Conservation (phyloP, 2,797 vertebrate species). For the Poecile montanus region DNA sequence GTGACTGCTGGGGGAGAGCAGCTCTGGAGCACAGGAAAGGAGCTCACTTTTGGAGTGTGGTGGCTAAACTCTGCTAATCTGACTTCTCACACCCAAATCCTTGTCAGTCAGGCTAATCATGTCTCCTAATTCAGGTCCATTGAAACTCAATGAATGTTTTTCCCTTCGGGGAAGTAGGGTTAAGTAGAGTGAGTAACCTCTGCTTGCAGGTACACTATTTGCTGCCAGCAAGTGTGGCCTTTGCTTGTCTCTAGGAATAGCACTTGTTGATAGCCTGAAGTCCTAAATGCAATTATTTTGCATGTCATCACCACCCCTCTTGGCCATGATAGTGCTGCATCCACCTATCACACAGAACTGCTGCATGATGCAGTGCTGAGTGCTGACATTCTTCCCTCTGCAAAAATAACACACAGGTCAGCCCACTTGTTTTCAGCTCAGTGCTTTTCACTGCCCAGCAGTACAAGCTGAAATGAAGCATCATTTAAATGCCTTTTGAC, state of each 20-base stretch:
- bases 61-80: background rate
- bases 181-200: background rate
- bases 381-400: background rate
- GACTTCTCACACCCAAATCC: background rate
- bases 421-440: background rate
- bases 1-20: background rate
- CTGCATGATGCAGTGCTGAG: background rate
- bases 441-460: background rate
- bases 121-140: background rate
- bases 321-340: background rate
- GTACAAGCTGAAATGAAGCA: background rate
- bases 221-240: fast-evolving
- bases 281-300: background rate
- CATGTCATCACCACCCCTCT: background rate
- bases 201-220: fast-evolving
- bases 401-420: background rate
- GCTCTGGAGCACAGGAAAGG: background rate
- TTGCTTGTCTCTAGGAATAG: background rate
- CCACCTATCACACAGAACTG: background rate
- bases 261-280: background rate
- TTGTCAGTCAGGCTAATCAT: background rate
- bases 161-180: background rate
- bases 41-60: background rate
- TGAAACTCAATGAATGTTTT: background rate
- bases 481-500: background rate